A percentile compares a stretch with the other conserved stretches of the same genome.
Conservation (phyloP, 1,140 invertebrate genomes). For the Drosophila funebris region DNA sequence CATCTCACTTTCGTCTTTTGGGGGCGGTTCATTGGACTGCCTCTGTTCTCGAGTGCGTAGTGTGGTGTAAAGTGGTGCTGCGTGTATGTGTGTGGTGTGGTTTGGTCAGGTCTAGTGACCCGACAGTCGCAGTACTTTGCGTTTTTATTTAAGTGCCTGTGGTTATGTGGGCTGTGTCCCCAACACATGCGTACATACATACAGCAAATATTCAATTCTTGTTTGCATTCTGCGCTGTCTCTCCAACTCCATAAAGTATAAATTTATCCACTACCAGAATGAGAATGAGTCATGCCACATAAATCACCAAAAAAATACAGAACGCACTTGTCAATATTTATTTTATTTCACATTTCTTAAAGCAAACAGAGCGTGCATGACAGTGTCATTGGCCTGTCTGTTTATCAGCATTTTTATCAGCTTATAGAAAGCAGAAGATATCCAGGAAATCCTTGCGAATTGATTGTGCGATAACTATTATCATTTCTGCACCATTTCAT, state of each 20-base stretch:
- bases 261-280: conserved; percentile 42
- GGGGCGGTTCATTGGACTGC: conserved; percentile 38
- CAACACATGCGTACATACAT: too few relatives aligned
- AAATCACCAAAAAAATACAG: conserved; percentile 62
- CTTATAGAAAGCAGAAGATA: background rate
- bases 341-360: conserved; percentile 64
- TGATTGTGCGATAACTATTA: background rate
- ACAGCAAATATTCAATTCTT: conserved; percentile 40
- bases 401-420: too few relatives aligned
- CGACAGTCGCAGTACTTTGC: conserved; percentile 9
- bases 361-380: conserved; percentile 41
- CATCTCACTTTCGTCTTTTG: conserved; percentile 45
- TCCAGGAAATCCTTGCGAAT: background rate
- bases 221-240: conserved; percentile 38
- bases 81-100: background rate
- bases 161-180: conserved; percentile 15
- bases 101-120: conserved; percentile 17
- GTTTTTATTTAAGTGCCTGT: conserved; percentile 35
- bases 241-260: conserved; percentile 26
- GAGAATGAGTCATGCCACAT: conserved; percentile 73
- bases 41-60: background rate
- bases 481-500: background rate
- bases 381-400: conserved; percentile 9
- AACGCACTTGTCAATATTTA: conserved; percentile 74
- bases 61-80: background rate